Evolutionary conservation across 2,888 invertebrate species (phyloP).

Genomic region (Deilephila porcellus): DNA sequence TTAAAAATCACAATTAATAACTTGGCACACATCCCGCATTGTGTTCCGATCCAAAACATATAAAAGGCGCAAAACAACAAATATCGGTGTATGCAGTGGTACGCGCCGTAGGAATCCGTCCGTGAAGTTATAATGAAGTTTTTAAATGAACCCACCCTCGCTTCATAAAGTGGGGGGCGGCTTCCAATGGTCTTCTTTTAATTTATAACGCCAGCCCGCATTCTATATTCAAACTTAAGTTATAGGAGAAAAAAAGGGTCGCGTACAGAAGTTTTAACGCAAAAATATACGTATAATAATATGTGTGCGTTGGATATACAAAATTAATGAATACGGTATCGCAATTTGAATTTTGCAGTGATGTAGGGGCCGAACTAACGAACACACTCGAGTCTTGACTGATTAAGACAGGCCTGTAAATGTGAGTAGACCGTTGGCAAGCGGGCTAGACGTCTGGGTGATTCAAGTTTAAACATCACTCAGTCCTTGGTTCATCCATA

Average conservation of each 20-base stretch:
- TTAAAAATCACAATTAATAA: slow-evolving; percentile 6
- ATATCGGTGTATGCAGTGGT: slow-evolving; percentile 40
- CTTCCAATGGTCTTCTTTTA: slow-evolving; percentile 63
- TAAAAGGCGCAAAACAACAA: slow-evolving; percentile 41
- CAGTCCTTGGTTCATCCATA: no score
- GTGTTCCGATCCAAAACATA: slow-evolving; percentile 30
- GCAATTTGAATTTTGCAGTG: not conserved
- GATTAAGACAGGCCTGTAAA: slow-evolving; percentile 1
- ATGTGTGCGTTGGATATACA: not conserved
- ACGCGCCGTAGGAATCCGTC: slow-evolving; percentile 45
- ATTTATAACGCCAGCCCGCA: slow-evolving; percentile 29
- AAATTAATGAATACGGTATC: slow-evolving; percentile 9
- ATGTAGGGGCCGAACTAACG: not conserved
- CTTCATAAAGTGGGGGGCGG: slow-evolving; percentile 59
- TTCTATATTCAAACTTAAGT: slow-evolving; percentile 34
- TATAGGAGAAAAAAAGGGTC: slow-evolving; percentile 32
- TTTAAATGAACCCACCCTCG: slow-evolving; percentile 65
- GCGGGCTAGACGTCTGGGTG: not conserved
- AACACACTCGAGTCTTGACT: slow-evolving; percentile 4
- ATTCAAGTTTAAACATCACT: no score
- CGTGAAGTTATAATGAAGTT: slow-evolving; percentile 71
- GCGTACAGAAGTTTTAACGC: slow-evolving; percentile 10
- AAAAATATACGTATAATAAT: slow-evolving; percentile 2
- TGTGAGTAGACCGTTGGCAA: not conserved
- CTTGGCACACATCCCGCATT: not conserved